A percentile compares a stretch with the other conserved stretches of the same genome.
phyloP scores from a whole-genome alignment of 2,113 vertebrate species.

The Saccopteryx bilineata region DNA sequence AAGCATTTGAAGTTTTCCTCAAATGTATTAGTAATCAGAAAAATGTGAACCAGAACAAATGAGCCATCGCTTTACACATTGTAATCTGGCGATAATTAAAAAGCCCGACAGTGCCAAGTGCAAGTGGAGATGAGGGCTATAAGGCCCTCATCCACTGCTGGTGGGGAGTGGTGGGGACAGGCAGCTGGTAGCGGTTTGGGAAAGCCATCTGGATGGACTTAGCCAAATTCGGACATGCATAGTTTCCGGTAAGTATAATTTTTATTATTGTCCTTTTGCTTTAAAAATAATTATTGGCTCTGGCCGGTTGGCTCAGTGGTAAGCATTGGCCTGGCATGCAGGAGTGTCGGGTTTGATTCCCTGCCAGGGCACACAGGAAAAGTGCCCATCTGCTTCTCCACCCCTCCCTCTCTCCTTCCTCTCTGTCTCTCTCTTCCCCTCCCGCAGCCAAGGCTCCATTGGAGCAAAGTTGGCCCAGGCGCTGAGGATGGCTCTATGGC shows the following conservation, averaged over 20 bases:
- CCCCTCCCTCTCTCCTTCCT: no score
- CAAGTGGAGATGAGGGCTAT: neutral
- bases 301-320: no score
- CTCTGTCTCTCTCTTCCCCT: no score
- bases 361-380: no score
- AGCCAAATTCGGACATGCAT: neutral
- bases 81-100: neutral
- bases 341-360: no score
- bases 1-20: neutral
- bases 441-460: no score
- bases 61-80: neutral
- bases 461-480: no score
- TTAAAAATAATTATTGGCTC: neutral
- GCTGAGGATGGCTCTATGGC: no score
- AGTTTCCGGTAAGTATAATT: neutral
- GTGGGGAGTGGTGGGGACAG: neutral
- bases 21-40: neutral
- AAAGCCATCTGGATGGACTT: neutral
- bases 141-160: neutral
- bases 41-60: slow-evolving; percentile 3
- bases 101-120: neutral
- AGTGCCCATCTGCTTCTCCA: no score
- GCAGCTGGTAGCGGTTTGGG: neutral
- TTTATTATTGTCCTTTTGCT: neutral
- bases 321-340: no score